Percentiles rank a stretch among this genome's conserved stretches.
Evolutionary conservation across 2,113 vertebrate species (phyloP).

Genomic region (Oryzias woworae): DNA sequence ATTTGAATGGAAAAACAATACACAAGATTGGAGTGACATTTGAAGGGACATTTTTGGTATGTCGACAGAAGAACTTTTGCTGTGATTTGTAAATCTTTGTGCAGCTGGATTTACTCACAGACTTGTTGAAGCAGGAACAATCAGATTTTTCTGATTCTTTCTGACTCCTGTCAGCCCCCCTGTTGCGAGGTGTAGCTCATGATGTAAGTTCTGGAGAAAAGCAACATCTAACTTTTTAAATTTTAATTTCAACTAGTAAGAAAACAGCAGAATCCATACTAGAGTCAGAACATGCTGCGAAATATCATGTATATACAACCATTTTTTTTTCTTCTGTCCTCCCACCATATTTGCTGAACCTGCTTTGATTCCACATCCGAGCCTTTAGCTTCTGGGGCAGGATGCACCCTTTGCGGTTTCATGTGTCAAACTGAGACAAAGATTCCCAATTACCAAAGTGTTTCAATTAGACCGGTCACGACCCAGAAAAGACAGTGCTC

Average conservation of each 20-base stretch:
- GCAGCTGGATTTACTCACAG: no score
- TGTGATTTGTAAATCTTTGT: no score
- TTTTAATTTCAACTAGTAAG: neutral
- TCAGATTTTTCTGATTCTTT: constrained; percentile 7
- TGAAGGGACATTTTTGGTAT: no score
- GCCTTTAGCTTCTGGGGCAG: neutral
- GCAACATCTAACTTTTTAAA: constrained; percentile 14
- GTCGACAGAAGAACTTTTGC: no score
- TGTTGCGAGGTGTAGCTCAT: neutral
- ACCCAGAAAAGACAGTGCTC: neutral
- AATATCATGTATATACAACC: constrained; percentile 13
- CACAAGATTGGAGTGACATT: no score
- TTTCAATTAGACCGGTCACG: neutral
- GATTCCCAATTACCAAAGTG: neutral
- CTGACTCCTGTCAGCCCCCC: constrained; percentile 1
- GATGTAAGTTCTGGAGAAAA: constrained; percentile 20
- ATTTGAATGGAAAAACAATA: no score
- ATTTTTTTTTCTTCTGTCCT: constrained; percentile 19
- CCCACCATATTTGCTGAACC: neutral
- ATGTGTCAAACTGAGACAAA: no score
- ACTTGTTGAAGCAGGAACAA: no score
- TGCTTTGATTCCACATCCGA: neutral
- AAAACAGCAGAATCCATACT: neutral
- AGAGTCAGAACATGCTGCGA: neutral
- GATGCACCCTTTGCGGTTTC: no score